Percentiles rank a stretch among this genome's conserved stretches.
Evolutionary conservation across 1,140 invertebrate genomes (phyloP).

Genomic region (Brachionus paranguensis): DNA sequence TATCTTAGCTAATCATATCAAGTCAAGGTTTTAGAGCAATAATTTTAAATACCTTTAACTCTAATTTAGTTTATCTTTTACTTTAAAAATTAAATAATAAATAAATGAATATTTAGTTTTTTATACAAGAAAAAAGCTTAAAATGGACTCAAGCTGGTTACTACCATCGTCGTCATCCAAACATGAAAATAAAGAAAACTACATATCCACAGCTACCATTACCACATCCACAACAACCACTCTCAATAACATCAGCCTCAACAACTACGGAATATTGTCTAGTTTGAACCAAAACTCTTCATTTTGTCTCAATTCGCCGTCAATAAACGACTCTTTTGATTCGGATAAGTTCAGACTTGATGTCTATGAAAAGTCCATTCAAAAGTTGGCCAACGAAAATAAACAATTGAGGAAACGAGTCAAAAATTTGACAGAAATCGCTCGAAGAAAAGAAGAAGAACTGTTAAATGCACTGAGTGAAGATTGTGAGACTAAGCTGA

Average conservation of each 20-base stretch:
- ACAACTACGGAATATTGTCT: slow-evolving; percentile 7
- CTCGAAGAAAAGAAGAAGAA: slow-evolving; percentile 4
- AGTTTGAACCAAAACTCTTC: slow-evolving; percentile 23
- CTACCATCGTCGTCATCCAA: background rate
- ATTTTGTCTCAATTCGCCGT: background rate
- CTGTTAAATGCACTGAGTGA: slow-evolving; percentile 1
- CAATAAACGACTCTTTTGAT: slow-evolving; percentile 32
- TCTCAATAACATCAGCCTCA: background rate
- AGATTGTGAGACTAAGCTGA: background rate
- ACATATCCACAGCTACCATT: background rate
- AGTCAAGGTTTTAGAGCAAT: slow-evolving; percentile 16
- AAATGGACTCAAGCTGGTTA: slow-evolving; percentile 12
- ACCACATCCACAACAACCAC: slow-evolving; percentile 9
- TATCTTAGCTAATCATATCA: background rate
- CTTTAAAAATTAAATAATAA: background rate
- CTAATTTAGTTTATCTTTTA: background rate
- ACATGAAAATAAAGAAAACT: slow-evolving; percentile 10
- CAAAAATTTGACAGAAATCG: slow-evolving; percentile 23
- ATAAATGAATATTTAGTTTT: background rate
- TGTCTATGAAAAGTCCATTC: slow-evolving; percentile 2
- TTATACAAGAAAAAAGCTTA: background rate
- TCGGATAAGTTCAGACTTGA: slow-evolving; percentile 23
- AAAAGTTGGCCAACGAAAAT: slow-evolving; percentile 14
- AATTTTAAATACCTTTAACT: background rate
- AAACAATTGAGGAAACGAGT: slow-evolving; percentile 22